These are phyloP conservation scores for Siphamia tubifer DNA, from an alignment of 2,113 vertebrate species.

Conservation along the genomic window DNA sequence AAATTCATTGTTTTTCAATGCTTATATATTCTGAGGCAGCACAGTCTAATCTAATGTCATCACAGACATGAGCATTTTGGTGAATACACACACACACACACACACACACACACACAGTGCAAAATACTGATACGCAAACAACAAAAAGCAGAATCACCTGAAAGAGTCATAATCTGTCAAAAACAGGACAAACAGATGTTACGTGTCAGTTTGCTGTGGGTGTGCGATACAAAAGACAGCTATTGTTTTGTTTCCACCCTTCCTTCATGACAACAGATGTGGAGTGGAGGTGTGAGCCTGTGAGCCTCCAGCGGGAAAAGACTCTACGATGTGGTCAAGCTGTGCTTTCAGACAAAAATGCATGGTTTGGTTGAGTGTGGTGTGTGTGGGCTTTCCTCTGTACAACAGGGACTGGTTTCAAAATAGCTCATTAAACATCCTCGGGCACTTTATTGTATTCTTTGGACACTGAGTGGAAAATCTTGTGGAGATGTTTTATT, in stretches of 20 bases:
- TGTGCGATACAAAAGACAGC: slow-evolving; percentile 33
- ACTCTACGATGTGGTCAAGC: slow-evolving; percentile 7
- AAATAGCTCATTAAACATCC: slow-evolving; percentile 24
- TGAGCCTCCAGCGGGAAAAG: slow-evolving; percentile 27
- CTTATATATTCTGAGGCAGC: too few species aligned
- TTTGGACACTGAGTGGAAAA: background rate
- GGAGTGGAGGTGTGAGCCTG: slow-evolving; percentile 54
- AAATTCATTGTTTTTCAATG: too few species aligned
- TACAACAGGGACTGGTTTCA: slow-evolving; percentile 15
- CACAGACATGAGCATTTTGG: too few species aligned
- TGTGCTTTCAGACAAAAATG: slow-evolving; percentile 9
- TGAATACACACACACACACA: too few species aligned
- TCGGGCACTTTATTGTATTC: slow-evolving; percentile 13
- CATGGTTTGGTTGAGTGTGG: background rate
- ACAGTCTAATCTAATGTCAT: too few species aligned
- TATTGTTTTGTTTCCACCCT: slow-evolving; percentile 52
- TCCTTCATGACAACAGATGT: slow-evolving; percentile 49
- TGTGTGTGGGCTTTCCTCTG: slow-evolving; percentile 22
- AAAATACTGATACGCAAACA: background rate
- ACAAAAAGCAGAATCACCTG: background rate
- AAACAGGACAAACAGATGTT: slow-evolving; percentile 30
- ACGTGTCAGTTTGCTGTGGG: slow-evolving; percentile 6
- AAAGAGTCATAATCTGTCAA: background rate
- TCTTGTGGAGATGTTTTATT: slow-evolving; percentile 31
- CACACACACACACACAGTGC: too few species aligned